Evolutionary conservation across 2,888 invertebrate genomes (phyloP).

Genomic region (Argynnis bischoffii): DNA sequence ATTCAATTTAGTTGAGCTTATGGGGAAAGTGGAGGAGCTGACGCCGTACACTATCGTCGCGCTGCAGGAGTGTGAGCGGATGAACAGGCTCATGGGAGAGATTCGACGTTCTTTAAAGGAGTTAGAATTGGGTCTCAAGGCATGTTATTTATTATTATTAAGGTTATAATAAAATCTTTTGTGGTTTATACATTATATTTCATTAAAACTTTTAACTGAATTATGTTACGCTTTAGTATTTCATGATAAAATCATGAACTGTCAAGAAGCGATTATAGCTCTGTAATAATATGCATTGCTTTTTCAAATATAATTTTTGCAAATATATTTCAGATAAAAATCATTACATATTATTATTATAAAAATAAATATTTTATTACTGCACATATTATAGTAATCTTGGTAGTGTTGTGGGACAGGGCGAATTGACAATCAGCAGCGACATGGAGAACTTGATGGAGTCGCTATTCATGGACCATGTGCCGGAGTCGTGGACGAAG

Average conservation of each 20-base stretch:
- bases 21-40: constrained; percentile 92
- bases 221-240: no score
- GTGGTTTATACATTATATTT: no score
- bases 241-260: no score
- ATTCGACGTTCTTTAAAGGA: constrained; percentile 91
- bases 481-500: constrained; percentile 93
- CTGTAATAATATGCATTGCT: no score
- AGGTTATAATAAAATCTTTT: no score
- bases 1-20: constrained; percentile 92
- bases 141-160: constrained; percentile 47
- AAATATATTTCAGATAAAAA: no score
- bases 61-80: constrained; percentile 96
- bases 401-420: constrained; percentile 71
- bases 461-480: constrained; percentile 92
- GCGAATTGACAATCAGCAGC: constrained; percentile 95
- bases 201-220: no score
- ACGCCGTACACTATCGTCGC: constrained; percentile 96
- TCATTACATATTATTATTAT: neutral
- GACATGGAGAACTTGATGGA: constrained; percentile 95
- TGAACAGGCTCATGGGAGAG: constrained; percentile 93
- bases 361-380: neutral
- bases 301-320: no score
- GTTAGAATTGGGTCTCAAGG: constrained; percentile 94
- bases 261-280: no score
- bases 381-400: neutral